Base-by-base conservation (phyloP, 2,797 vertebrate genomes). In the Carcharodon carcharias region DNA sequence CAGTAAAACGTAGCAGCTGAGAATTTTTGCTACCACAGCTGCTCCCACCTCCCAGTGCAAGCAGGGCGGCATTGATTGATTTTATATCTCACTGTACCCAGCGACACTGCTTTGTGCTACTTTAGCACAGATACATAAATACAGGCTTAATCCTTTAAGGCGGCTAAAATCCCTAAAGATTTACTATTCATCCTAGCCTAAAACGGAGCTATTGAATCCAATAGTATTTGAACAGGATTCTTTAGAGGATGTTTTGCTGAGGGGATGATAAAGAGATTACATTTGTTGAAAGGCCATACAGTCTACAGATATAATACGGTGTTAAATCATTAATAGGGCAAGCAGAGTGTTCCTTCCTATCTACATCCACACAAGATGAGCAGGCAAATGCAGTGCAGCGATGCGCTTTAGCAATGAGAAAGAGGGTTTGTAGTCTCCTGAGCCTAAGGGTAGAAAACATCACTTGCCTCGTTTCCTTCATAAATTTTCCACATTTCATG, bases 11-110 rank as follows among this genome's bases (percentile, higher is more conserved):
- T 35, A 12, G 5, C 88, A 18, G 56, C 56, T 61, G 88, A 6
- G 88, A 63, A 91, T 91, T 61, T 61, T 35, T n/a, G 56, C 58
- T 21, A 56, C 61, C 9, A 26, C 82, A 26, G 82, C 82, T 85
- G 45, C 56, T 58, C 88, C 91, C 91, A 93, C n/a, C 16, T 40
- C 87, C 54, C 82, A 85, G 58, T 65, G n/a, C n/a, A 65, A 21
- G 63, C 91, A 65, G 58, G 56, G n/a, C 61, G n/a, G 61, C 91
- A n/a, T 65, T 65, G 91, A 93, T 45, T 93, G 61, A 40, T 93
- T 65, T 93, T 93, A 93, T 93, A 93, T 93, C 91, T 93, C 91
- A 93, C 91, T 93, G 63, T 26, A 65, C 45, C n/a, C 91, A 93
- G 91, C 18, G 8, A 93, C 14, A 23, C 91, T 65, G 91, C 61